Conservation (phyloP, 2,888 invertebrate genomes). For the Epsilonema sp. region DNA sequence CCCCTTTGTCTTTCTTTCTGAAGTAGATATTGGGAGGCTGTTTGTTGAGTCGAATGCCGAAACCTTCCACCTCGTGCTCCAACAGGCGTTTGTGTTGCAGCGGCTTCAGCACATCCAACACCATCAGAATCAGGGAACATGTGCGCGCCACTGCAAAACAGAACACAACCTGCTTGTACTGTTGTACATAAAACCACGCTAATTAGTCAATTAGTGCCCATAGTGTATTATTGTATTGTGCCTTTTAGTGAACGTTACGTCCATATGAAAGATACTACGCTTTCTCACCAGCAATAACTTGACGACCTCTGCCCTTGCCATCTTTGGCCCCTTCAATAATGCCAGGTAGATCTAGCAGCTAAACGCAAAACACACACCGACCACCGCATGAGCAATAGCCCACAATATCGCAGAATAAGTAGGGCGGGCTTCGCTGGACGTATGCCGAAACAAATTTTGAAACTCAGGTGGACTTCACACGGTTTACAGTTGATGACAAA, state of each 20-base stretch:
- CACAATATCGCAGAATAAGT: too few species aligned
- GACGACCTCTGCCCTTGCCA: conserved; percentile 92
- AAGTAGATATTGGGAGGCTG: conserved; percentile 90
- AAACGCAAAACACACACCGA: conserved; percentile 14
- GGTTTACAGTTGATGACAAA: too few species aligned
- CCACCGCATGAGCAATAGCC: not conserved
- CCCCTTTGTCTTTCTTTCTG: conserved; percentile 92
- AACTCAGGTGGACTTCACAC: too few species aligned
- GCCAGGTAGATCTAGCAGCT: conserved; percentile 93
- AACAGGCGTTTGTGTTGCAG: conserved; percentile 82
- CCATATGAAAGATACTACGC: too few species aligned
- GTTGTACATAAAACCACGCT: too few species aligned
- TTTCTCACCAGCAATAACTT: conserved; percentile 67
- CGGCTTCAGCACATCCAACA: conserved; percentile 89
- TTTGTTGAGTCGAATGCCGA: conserved; percentile 80
- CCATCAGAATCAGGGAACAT: conserved; percentile 84
- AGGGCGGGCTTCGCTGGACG: too few species aligned
- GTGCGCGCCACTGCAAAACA: conserved; percentile 61
- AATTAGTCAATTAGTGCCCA: too few species aligned
- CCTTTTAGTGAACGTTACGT: too few species aligned
- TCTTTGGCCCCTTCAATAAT: conserved; percentile 99
- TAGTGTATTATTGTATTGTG: not conserved
- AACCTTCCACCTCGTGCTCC: conserved; percentile 96
- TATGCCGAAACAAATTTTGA: too few species aligned
- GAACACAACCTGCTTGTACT: too few species aligned